Conservation (phyloP, 1,140 invertebrate species). For the Danaus melanippus region DNA sequence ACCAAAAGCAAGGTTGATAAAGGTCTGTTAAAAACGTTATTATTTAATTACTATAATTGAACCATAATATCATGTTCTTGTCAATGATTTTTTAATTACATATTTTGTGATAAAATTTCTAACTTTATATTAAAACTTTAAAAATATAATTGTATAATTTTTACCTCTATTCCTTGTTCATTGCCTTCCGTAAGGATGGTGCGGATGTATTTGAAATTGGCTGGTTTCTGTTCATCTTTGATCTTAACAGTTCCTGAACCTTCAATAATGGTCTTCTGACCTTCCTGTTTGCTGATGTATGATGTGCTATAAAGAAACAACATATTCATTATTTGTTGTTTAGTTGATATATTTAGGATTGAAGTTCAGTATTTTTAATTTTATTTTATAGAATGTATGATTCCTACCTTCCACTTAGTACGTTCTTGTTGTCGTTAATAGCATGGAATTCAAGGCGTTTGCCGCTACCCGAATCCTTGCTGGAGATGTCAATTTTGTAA, state of each 20-base stretch:
- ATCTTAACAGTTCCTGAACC: conserved; percentile 79
- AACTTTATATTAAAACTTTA: not conserved
- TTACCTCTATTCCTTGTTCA: conserved; percentile 76
- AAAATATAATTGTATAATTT: conserved; percentile 2
- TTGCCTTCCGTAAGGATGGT: conserved; percentile 74
- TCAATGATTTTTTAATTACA: too few species aligned
- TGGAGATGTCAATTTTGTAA: conserved; percentile 75
- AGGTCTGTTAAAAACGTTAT: conserved; percentile 41
- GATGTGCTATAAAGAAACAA: conserved; percentile 66
- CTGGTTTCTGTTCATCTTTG: conserved; percentile 76
- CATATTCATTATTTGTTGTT: conserved; percentile 4
- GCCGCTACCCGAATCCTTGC: conserved; percentile 73
- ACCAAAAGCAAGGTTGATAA: conserved; percentile 70
- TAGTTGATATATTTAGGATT: too few species aligned
- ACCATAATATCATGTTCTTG: too few species aligned
- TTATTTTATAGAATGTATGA: not conserved
- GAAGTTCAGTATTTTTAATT: too few species aligned
- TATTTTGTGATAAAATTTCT: too few species aligned
- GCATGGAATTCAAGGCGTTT: conserved; percentile 76
- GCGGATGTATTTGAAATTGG: conserved; percentile 80
- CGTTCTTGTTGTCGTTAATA: conserved; percentile 76
- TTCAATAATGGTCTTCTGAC: conserved; percentile 79
- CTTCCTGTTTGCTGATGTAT: conserved; percentile 80
- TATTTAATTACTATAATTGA: too few species aligned
- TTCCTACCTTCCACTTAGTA: conserved; percentile 77